These are phyloP conservation scores for Euphydryas editha DNA, from an alignment of 2,888 invertebrate species.

Conservation along the genomic window DNA sequence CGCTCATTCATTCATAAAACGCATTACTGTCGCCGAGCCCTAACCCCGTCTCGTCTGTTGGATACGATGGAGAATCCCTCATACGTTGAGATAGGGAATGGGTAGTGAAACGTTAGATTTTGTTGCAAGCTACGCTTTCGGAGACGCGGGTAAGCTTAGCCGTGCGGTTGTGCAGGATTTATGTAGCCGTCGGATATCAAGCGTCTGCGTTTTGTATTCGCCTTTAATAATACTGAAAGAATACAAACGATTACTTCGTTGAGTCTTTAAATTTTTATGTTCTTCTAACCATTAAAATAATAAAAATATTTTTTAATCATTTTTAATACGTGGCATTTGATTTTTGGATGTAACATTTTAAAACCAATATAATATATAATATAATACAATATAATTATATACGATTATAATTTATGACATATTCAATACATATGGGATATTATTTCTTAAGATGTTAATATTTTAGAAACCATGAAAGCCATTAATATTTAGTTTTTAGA, in stretches of 20 bases:
- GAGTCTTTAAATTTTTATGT: neutral
- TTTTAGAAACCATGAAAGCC: no score
- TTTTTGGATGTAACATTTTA: no score
- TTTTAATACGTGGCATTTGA: no score
- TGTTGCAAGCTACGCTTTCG: conserved; percentile 66
- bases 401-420: no score
- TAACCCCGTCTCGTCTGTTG: conserved; percentile 61
- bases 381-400: no score
- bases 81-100: conserved; percentile 65
- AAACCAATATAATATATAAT: no score
- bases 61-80: conserved; percentile 67
- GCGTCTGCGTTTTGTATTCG: conserved; percentile 57
- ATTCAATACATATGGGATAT: no score
- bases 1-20: conserved; percentile 79
- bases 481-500: no score
- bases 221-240: conserved; percentile 1
- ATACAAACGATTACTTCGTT: neutral
- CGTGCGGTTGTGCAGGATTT: conserved; percentile 60
- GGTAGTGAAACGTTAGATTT: conserved; percentile 72
- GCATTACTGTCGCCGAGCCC: conserved; percentile 66
- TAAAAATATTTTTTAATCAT: no score
- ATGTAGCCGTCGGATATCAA: conserved; percentile 56
- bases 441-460: neutral
- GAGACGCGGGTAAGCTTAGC: conserved; percentile 63
- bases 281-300: neutral